Base-by-base conservation (phyloP, 2,797 vertebrate species). In the Alca torda region DNA sequence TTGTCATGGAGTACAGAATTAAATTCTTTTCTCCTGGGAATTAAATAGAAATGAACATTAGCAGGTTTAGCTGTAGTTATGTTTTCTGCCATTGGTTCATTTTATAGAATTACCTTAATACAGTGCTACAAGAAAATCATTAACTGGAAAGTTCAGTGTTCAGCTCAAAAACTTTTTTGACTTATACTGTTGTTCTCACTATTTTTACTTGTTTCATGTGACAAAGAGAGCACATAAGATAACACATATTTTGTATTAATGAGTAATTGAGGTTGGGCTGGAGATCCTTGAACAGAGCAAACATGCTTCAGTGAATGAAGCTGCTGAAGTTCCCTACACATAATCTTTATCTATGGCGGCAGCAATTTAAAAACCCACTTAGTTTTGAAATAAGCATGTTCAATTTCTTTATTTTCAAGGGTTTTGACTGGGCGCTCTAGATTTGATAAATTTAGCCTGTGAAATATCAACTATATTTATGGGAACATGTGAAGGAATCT, bases 121-220 rank as follows among this genome's bases (percentile, higher is more conserved):
- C 4, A 50, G 10, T 51, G 12, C 10, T 76, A n/a, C 11, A 45
- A 82, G 56, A 83, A 91, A 79, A 85, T 43, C 4, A 51, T 89
- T 81, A 61, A 50, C 25, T 76, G 39, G 18, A 30, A 81, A 82
- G 3, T 80, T 84, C 13, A 46, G 6, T 43, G 25, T 86, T 86
- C 69, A 67, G 23, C 10, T 73, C 30, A 93, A 78, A 61, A 78
- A 4, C 19, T 16, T 65, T 46, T 84, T 59, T 50, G 9, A 39
- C 26, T 59, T 79, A 43, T 5, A 19, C 3, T 0, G 0, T 81
- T 73, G 0, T 56, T 83, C 30, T 87, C 63, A n/a, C 2, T 63
- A 12, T 37, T 30, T 28, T 54, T 72, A 17, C 25, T 48, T 75
- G 10, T 65, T 93, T 73, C 16, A 3, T 35, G 53, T 0, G 4